These are phyloP conservation scores for Papilio protenor DNA, from an alignment of 2,888 invertebrate genomes.

Conservation along the genomic window DNA sequence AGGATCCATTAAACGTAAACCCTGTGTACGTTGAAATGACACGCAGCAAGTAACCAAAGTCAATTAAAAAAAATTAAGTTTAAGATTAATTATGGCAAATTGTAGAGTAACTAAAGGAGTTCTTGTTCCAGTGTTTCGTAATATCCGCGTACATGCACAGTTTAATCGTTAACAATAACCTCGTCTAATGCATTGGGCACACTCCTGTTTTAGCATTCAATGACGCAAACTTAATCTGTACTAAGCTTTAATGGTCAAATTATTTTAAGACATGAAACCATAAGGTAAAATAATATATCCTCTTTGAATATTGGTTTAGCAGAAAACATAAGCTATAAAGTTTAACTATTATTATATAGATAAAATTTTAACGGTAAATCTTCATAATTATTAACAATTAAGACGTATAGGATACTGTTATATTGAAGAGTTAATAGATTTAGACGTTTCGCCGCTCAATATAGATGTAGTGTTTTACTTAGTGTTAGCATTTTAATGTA, in stretches of 20 bases:
- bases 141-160: neutral
- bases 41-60: neutral
- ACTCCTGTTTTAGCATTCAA: constrained; percentile 35
- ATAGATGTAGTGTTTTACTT: neutral
- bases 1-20: neutral
- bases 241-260: constrained; percentile 13
- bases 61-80: neutral
- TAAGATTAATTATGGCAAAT: neutral
- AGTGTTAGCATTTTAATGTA: neutral
- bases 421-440: neutral
- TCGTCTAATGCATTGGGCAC: constrained; percentile 23
- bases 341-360: neutral
- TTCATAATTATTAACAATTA: neutral
- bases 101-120: neutral
- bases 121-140: neutral
- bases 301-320: constrained; percentile 11
- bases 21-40: no score
- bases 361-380: neutral
- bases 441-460: neutral
- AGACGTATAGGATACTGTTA: neutral
- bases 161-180: constrained; percentile 4
- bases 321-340: constrained; percentile 4
- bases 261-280: constrained; percentile 16
- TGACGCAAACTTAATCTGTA: constrained; percentile 32
- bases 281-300: constrained; percentile 19